These are phyloP conservation scores for Erpornis zantholeuca DNA, from an alignment of 2,113 vertebrate genomes.

Conservation along the genomic window DNA sequence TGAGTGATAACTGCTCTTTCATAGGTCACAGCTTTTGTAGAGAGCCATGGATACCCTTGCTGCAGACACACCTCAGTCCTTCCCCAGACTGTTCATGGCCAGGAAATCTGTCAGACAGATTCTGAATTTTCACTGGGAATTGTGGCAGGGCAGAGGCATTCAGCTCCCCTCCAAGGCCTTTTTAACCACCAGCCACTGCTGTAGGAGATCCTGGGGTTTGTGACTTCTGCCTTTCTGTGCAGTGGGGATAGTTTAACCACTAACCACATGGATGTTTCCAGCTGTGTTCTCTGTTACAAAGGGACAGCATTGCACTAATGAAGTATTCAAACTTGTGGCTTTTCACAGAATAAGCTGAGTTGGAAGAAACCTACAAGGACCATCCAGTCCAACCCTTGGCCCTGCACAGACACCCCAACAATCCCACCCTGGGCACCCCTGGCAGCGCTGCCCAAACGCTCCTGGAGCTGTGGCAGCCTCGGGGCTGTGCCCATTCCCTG, in stretches of 20 bases:
- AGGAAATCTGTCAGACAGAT: neutral
- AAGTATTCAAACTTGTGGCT: neutral
- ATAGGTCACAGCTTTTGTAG: neutral
- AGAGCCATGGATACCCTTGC: neutral
- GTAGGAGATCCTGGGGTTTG: neutral
- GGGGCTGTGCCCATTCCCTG: neutral
- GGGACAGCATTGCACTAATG: fast-evolving
- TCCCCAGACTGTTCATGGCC: neutral
- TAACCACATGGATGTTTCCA: too few relatives aligned
- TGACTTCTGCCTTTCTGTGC: neutral
- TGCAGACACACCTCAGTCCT: neutral
- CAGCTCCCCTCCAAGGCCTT: neutral
- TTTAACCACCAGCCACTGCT: neutral
- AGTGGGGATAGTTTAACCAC: neutral
- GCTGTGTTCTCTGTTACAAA: neutral
- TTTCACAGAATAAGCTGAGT: neutral
- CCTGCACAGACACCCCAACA: neutral
- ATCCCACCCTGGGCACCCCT: neutral
- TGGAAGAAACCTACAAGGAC: neutral
- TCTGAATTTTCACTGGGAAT: neutral
- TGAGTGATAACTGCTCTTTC: neutral
- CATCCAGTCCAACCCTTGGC: neutral
- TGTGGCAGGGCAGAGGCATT: fast-evolving
- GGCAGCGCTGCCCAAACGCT: fast-evolving
- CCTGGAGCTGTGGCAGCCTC: neutral